Evolutionary conservation across 2,113 vertebrate genomes (phyloP).

Genomic region (Phrynosoma platyrhinos): DNA sequence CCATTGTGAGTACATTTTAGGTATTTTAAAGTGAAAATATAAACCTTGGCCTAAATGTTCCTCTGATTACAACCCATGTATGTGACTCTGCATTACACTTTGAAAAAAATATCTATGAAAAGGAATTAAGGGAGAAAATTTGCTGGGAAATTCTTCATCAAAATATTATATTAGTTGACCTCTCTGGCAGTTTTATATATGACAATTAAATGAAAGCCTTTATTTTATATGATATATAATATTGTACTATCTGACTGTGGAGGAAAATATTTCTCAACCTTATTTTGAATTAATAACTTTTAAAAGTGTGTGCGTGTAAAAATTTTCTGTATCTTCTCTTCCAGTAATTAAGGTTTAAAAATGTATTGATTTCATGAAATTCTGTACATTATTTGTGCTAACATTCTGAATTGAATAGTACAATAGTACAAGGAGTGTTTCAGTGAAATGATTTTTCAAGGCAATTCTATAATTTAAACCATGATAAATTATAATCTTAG

Average conservation of each 20-base stretch:
- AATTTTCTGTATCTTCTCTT: constrained; percentile 34
- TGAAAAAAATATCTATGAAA: not conserved
- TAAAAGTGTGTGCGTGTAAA: not conserved
- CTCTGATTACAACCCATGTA: not conserved
- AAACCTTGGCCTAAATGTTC: constrained; percentile 4
- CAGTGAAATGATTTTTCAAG: constrained; percentile 23
- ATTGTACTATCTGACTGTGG: constrained; percentile 48
- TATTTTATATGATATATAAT: constrained; percentile 56
- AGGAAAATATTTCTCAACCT: constrained; percentile 50
- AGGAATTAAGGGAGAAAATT: constrained; percentile 23
- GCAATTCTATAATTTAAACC: constrained; percentile 43
- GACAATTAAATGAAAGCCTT: constrained; percentile 43
- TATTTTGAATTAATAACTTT: constrained; percentile 47
- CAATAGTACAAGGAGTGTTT: constrained; percentile 44
- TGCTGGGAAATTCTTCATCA: constrained; percentile 53
- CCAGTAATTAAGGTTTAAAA: constrained; percentile 40
- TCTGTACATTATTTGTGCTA: constrained; percentile 54
- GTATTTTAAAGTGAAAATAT: constrained; percentile 7
- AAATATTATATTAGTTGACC: constrained; percentile 50
- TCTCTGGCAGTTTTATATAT: constrained; percentile 4
- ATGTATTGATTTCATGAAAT: constrained; percentile 51
- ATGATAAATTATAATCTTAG: constrained; percentile 44
- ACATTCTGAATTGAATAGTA: constrained; percentile 7
- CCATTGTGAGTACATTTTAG: constrained; percentile 5
- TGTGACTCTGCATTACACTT: constrained; percentile 13